phyloP scores from a whole-genome alignment of 1,140 invertebrate genomes.

The Aphelenchoides besseyi region DNA sequence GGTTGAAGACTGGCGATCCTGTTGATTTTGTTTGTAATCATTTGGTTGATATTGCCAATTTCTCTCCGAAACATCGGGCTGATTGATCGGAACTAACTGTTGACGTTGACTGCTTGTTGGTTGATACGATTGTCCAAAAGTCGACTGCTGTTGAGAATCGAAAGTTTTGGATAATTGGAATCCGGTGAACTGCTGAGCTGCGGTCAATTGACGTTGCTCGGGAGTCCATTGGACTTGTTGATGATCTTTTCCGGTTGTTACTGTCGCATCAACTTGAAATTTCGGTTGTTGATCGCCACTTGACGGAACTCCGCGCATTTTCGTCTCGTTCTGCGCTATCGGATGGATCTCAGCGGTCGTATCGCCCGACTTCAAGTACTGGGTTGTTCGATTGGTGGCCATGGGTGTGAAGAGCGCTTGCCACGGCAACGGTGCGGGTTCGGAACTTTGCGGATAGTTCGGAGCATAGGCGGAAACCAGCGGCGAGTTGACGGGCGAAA shows the following conservation, averaged over 20 bases:
- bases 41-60: no score
- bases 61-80: no score
- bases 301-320: neutral
- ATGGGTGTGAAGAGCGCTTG: neutral
- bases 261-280: neutral
- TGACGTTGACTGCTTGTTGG: no score
- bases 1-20: no score
- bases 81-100: no score
- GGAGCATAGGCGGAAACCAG: neutral
- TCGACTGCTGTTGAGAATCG: no score
- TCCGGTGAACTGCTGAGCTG: neutral
- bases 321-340: neutral
- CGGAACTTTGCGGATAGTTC: neutral
- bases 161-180: neutral
- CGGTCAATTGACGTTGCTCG: neutral
- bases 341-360: slow-evolving; percentile 1
- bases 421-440: neutral
- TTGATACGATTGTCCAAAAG: no score
- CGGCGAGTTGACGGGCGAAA: neutral
- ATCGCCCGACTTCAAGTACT: neutral
- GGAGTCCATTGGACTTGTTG: neutral
- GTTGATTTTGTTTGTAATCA: no score
- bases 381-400: neutral
- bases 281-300: neutral
- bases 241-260: neutral